phyloP scores from a whole-genome alignment of 2,797 vertebrate species.

The Rallus crepitans region DNA sequence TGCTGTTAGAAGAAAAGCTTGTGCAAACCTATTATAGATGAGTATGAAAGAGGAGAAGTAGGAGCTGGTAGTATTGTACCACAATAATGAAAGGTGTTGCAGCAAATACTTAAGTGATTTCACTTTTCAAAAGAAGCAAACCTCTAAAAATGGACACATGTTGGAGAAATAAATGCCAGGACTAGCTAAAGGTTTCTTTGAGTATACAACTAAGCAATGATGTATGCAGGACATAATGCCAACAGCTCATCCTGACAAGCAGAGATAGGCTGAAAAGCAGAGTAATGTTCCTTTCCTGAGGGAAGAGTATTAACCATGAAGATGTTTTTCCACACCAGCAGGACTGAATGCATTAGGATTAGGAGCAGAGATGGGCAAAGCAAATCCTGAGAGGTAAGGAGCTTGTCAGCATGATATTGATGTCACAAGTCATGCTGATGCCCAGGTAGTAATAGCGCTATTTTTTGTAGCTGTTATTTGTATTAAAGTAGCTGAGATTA shows the following conservation, averaged over 20 bases:
- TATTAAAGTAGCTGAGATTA: constrained; percentile 61
- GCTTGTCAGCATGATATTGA: constrained; percentile 46
- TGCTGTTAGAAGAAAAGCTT: neutral
- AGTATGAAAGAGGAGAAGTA: neutral
- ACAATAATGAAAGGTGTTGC: neutral
- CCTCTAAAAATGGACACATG: neutral
- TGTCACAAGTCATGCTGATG: constrained; percentile 55
- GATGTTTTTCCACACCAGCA: constrained; percentile 39
- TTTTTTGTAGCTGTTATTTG: constrained; percentile 47
- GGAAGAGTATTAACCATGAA: constrained; percentile 37
- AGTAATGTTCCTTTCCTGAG: neutral
- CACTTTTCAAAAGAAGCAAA: neutral
- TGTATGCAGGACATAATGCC: neutral
- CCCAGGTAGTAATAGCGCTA: constrained; percentile 59
- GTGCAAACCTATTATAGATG: neutral
- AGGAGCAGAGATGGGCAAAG: constrained; percentile 32
- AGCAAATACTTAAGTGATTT: neutral
- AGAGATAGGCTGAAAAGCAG: constrained; percentile 2
- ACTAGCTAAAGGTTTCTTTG: neutral
- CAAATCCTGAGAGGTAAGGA: constrained; percentile 57
- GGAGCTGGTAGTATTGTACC: neutral
- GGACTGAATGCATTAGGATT: constrained; percentile 44
- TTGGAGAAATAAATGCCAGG: neutral
- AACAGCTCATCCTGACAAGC: neutral
- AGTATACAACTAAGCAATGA: neutral